A percentile compares a stretch with the other conserved stretches of the same genome.
Evolutionary conservation across 2,113 vertebrate species (phyloP).

Genomic region (Hypocryptadius cinnamomeus): DNA sequence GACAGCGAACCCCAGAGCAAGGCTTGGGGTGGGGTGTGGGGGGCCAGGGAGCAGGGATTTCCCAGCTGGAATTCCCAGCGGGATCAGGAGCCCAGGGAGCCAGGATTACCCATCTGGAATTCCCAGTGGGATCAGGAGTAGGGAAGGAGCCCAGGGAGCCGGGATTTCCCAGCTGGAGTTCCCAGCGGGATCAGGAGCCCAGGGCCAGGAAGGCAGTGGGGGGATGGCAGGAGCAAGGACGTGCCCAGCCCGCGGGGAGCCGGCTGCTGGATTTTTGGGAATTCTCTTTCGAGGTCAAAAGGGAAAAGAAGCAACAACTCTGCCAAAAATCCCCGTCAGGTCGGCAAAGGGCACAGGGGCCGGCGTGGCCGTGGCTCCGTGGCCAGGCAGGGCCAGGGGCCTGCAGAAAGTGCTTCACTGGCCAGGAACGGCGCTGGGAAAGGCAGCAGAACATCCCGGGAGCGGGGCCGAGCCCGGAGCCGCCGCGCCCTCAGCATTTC

Average conservation of each 20-base stretch:
- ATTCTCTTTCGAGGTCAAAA: background rate
- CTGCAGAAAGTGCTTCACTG: slow-evolving; percentile 8
- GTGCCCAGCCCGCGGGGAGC: background rate
- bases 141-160: too few relatives aligned
- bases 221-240: background rate
- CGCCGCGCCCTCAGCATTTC: slow-evolving; percentile 33
- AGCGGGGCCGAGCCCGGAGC: background rate
- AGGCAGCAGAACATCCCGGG: background rate
- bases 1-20: rapidly evolving
- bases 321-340: background rate
- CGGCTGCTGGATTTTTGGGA: background rate
- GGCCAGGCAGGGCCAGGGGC: background rate
- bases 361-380: background rate
- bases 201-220: background rate
- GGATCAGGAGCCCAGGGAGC: too few relatives aligned
- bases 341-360: background rate
- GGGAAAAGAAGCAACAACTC: background rate
- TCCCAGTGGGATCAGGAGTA: too few relatives aligned
- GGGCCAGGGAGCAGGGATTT: background rate
- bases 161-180: background rate
- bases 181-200: background rate
- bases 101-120: too few relatives aligned
- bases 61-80: too few relatives aligned
- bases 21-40: background rate
- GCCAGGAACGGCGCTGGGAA: background rate